Evolutionary conservation across 92 coral and sea anemone species (phyloP).

Genomic region (Palythoa caribaeorum): DNA sequence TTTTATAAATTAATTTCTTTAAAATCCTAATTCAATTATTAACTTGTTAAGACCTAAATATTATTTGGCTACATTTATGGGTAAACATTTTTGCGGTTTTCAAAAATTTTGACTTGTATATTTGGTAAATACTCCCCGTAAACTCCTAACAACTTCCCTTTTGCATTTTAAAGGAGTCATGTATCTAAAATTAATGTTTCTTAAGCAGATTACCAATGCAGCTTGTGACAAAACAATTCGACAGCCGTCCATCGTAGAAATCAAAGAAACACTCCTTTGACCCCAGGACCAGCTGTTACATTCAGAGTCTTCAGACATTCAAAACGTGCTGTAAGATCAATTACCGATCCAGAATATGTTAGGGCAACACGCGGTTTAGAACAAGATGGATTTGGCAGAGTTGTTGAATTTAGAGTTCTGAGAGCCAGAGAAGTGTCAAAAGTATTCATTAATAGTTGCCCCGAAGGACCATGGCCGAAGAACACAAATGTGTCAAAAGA

Average conservation of each 20-base stretch:
- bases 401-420: slow-evolving; percentile 13
- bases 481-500: neutral
- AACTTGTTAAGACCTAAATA: neutral
- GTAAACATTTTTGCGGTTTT: neutral
- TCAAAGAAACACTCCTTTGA: neutral
- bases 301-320: slow-evolving; percentile 1
- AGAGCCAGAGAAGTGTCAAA: neutral
- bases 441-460: slow-evolving; percentile 20
- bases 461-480: slow-evolving; percentile 13
- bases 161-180: neutral
- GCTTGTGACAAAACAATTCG: slow-evolving; percentile 32
- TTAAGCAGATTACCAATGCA: slow-evolving; percentile 19
- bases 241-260: slow-evolving; percentile 5
- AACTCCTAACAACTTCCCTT: neutral
- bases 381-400: slow-evolving; percentile 10
- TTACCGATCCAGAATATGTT: slow-evolving; percentile 8
- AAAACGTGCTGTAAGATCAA: neutral
- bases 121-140: neutral
- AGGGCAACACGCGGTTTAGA: slow-evolving; percentile 4
- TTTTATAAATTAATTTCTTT: too few relatives aligned
- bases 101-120: neutral
- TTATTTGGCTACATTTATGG: neutral
- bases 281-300: slow-evolving; percentile 3
- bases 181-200: neutral
- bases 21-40: neutral